Conservation (phyloP, 2,797 vertebrate species). For the Trematomus bernacchii region DNA sequence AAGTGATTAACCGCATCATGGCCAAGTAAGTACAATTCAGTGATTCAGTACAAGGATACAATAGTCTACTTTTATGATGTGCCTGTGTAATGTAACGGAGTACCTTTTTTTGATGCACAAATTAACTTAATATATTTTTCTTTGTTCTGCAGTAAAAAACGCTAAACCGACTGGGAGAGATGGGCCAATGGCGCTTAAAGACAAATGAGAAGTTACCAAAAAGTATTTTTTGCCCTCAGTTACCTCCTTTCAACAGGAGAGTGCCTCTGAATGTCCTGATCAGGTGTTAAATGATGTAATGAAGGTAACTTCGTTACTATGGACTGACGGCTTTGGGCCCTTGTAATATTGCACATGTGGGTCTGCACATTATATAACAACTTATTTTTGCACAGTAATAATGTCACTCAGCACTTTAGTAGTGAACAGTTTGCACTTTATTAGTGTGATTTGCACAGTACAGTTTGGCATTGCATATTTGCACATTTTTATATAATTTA, state of each 20-base stretch:
- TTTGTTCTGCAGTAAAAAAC: constrained; percentile 51
- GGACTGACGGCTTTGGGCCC: too few relatives aligned
- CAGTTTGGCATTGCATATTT: too few relatives aligned
- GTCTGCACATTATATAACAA: too few relatives aligned
- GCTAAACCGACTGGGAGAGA: constrained; percentile 27
- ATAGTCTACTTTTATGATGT: not conserved
- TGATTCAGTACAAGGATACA: not conserved
- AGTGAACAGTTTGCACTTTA: too few relatives aligned
- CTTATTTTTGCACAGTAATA: too few relatives aligned
- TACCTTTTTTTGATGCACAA: not conserved
- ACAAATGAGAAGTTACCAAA: constrained; percentile 16
- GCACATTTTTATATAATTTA: too few relatives aligned
- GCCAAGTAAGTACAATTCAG: constrained; percentile 56
- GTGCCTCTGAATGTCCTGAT: not conserved
- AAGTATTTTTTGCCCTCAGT: constrained; percentile 12
- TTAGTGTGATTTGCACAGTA: too few relatives aligned
- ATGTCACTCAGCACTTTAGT: too few relatives aligned
- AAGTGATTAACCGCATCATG: constrained; percentile 55
- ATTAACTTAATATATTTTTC: constrained; percentile 28
- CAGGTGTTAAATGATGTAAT: constrained; percentile 1
- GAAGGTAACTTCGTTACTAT: too few relatives aligned
- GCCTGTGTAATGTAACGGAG: not conserved
- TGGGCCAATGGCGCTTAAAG: not conserved
- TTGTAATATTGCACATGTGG: too few relatives aligned
- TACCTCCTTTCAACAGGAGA: not conserved